A percentile compares a stretch with the other conserved stretches of the same genome.
Conservation (phyloP, 1,140 invertebrate species). For the Acromyrmex heyeri region DNA sequence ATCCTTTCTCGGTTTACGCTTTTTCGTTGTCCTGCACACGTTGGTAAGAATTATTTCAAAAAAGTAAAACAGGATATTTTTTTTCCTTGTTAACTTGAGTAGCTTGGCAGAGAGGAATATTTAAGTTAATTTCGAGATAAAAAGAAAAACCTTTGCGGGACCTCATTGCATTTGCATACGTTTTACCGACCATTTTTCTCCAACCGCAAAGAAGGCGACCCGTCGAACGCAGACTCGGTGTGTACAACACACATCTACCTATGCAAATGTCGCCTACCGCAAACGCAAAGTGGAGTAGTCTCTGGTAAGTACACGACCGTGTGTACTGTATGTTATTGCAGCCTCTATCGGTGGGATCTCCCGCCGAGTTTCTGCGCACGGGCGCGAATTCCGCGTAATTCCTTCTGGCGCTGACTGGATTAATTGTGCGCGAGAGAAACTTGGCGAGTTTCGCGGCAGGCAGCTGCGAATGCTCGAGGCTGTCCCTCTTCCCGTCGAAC, state of each 20-base stretch:
- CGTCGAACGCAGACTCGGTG: not conserved
- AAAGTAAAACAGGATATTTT: not conserved
- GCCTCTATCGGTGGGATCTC: conserved; percentile 24
- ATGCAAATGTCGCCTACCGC: conserved; percentile 49
- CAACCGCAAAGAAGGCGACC: conserved; percentile 5
- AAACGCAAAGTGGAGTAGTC: conserved; percentile 16
- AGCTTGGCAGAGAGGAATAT: not conserved
- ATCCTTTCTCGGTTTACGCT: not conserved
- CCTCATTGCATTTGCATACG: conserved; percentile 20
- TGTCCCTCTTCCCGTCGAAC: conserved; percentile 56
- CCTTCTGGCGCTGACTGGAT: conserved; percentile 69
- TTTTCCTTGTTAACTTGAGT: not conserved
- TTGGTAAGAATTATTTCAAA: not conserved
- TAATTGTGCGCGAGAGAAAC: conserved; percentile 70
- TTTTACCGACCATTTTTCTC: conserved; percentile 19
- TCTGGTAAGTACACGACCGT: conserved; percentile 8
- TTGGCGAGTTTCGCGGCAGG: conserved; percentile 59
- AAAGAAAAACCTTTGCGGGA: not conserved
- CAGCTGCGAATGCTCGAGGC: conserved; percentile 62
- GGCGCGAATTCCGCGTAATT: conserved; percentile 63
- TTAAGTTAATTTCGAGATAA: conserved; percentile 21
- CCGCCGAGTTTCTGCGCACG: conserved; percentile 32
- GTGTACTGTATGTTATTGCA: conserved; percentile 43
- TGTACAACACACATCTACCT: not conserved
- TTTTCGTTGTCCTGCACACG: not conserved